Evolutionary conservation across 1,140 invertebrate genomes (phyloP).

Genomic region (Augochlora pura): DNA sequence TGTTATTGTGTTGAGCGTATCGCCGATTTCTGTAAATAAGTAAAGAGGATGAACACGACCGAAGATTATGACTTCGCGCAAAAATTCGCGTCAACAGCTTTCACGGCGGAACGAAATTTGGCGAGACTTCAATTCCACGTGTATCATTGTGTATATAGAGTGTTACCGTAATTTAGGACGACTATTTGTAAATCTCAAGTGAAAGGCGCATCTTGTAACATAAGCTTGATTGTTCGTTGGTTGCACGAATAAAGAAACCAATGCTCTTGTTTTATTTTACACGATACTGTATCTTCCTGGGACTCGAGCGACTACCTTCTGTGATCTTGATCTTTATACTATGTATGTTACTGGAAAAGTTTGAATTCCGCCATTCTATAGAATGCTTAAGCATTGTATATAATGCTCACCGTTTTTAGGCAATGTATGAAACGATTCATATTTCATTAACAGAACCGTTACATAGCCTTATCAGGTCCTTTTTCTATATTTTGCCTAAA

Average conservation of each 20-base stretch:
- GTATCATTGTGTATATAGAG: conserved; percentile 74
- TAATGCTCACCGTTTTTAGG: too few relatives aligned
- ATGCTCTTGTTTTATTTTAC: conserved; percentile 58
- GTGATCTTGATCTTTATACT: too few relatives aligned
- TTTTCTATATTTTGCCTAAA: too few relatives aligned
- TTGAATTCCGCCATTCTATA: too few relatives aligned
- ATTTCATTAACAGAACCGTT: too few relatives aligned
- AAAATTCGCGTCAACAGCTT: conserved; percentile 10
- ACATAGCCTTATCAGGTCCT: too few relatives aligned
- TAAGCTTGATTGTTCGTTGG: conserved; percentile 44
- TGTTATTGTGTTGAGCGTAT: conserved; percentile 39
- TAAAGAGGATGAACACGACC: conserved; percentile 7
- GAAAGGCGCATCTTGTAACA: conserved; percentile 37
- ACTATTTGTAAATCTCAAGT: conserved; percentile 50
- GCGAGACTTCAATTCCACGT: conserved; percentile 47
- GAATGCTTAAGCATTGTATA: too few relatives aligned
- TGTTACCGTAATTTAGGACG: conserved; percentile 55
- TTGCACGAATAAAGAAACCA: conserved; percentile 56
- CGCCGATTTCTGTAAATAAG: conserved; percentile 61
- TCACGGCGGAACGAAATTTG: background rate
- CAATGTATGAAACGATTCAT: too few relatives aligned
- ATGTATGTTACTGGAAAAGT: too few relatives aligned
- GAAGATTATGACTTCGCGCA: background rate
- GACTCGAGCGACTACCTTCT: too few relatives aligned
- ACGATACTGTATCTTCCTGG: background rate